These are phyloP conservation scores for Choristoneura rosaceana DNA, from an alignment of 2,888 invertebrate species.

Conservation along the genomic window DNA sequence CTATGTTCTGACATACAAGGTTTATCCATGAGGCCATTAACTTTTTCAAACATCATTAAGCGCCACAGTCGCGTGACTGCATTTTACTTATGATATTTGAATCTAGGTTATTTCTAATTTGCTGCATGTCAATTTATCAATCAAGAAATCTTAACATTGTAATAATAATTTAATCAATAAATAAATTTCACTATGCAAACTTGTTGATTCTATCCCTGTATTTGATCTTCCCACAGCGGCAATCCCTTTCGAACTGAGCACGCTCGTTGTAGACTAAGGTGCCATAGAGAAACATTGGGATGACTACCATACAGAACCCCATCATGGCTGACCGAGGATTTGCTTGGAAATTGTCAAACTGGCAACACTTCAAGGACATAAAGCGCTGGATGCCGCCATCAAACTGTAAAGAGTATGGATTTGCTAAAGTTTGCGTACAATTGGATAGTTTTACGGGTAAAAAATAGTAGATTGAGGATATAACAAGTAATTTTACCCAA, in stretches of 20 bases:
- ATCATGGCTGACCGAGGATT: constrained; percentile 77
- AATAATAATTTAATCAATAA: constrained; percentile 18
- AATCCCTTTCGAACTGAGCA: constrained; percentile 77
- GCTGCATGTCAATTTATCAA: too few species aligned
- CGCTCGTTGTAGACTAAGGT: constrained; percentile 81
- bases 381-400: constrained; percentile 91
- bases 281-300: constrained; percentile 83
- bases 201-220: constrained; percentile 90
- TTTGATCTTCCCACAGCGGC: constrained; percentile 88
- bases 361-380: constrained; percentile 87
- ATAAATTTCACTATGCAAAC: constrained; percentile 43
- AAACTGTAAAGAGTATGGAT: constrained; percentile 85
- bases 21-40: too few species aligned
- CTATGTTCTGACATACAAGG: too few species aligned
- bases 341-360: constrained; percentile 87
- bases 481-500: too few species aligned
- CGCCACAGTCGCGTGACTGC: too few species aligned
- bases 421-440: background rate
- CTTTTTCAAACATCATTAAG: too few species aligned
- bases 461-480: too few species aligned
- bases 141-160: background rate
- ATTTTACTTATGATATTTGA: too few species aligned
- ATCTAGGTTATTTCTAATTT: too few species aligned
- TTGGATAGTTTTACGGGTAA: too few species aligned
- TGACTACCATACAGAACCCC: constrained; percentile 73